Conservation (phyloP, 1,140 invertebrate genomes). For the Zelostemma sp. region DNA sequence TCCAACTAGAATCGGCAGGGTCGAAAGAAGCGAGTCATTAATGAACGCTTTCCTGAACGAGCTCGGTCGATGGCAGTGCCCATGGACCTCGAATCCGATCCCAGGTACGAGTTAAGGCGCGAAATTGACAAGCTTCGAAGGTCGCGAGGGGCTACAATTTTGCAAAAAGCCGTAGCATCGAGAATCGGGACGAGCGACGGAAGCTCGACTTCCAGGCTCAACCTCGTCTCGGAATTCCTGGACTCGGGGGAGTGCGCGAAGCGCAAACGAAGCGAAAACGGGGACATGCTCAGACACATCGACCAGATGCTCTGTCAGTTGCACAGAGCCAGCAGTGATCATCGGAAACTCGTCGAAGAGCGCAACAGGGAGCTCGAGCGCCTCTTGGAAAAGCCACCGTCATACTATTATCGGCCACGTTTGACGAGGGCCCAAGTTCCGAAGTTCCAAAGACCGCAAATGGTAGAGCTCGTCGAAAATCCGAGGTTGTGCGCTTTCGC, state of each 20-base stretch:
- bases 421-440: not conserved
- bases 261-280: slow-evolving; percentile 31
- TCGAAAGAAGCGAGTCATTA: slow-evolving; percentile 9
- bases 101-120: not conserved
- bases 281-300: slow-evolving; percentile 52
- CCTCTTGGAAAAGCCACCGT: not conserved
- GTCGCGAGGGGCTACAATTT: not conserved
- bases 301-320: slow-evolving; percentile 56
- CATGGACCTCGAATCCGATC: not conserved
- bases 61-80: not conserved
- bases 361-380: slow-evolving; percentile 41
- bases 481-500: not conserved
- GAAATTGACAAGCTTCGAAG: not conserved
- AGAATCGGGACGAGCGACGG: not conserved
- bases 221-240: not conserved
- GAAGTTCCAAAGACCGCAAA: slow-evolving; percentile 16
- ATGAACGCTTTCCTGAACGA: not conserved
- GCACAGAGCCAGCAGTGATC: slow-evolving; percentile 56
- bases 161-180: not conserved
- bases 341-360: slow-evolving; percentile 54
- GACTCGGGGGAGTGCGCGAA: not conserved
- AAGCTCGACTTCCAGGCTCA: not conserved
- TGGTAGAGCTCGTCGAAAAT: not conserved
- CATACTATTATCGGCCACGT: not conserved
- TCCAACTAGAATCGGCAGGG: slow-evolving; percentile 62